These are phyloP conservation scores for Centropristis striata DNA, from an alignment of 2,113 vertebrate genomes.

Conservation along the genomic window DNA sequence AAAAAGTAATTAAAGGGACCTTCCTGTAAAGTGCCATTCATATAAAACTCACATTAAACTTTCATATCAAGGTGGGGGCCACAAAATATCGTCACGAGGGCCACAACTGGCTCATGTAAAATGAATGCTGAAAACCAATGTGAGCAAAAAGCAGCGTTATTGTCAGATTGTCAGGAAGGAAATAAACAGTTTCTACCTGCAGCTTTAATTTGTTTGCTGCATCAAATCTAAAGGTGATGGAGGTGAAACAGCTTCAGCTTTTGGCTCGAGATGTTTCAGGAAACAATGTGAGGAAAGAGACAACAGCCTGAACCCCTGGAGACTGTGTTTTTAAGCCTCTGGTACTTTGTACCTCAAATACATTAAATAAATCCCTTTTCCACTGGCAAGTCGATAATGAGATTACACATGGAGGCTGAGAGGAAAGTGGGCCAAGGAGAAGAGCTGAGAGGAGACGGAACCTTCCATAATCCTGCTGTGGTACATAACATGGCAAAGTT, in stretches of 20 bases:
- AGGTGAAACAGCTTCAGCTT: constrained; percentile 49
- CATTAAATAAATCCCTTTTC: constrained; percentile 63
- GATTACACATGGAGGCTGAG: constrained; percentile 53
- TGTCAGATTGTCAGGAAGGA: constrained; percentile 56
- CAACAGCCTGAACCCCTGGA: constrained; percentile 19
- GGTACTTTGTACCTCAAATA: constrained; percentile 57
- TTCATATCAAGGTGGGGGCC: no score
- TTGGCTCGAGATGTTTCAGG: constrained; percentile 35
- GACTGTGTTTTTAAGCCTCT: constrained; percentile 38
- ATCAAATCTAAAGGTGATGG: constrained; percentile 43
- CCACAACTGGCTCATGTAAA: no score
- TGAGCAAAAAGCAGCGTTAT: constrained; percentile 56
- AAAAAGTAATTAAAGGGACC: no score
- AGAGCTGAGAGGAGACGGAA: no score
- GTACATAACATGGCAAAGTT: no score
- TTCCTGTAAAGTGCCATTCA: no score
- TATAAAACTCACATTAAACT: no score
- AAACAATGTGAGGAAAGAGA: constrained; percentile 49
- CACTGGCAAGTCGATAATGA: constrained; percentile 66
- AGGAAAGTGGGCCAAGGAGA: constrained; percentile 48
- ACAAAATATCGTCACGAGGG: no score
- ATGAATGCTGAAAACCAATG: constrained; percentile 64
- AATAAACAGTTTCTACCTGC: constrained; percentile 74
- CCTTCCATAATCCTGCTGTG: no score
- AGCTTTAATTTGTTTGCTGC: constrained; percentile 65